phyloP scores from a whole-genome alignment of 1,140 invertebrate genomes.

The Tribolium castaneum region DNA sequence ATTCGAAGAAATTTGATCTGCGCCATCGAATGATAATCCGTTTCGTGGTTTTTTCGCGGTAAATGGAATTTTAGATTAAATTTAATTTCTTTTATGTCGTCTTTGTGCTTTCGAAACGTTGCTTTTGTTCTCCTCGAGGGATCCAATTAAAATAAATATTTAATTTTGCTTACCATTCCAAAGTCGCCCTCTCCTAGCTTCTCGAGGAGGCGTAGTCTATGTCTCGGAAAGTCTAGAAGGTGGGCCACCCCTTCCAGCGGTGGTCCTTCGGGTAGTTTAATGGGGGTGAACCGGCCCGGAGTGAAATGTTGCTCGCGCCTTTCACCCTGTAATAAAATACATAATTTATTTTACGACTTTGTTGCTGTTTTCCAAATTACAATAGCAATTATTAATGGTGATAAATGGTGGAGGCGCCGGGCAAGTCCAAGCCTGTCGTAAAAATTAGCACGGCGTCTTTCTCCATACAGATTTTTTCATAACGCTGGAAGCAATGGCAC shows the following conservation, averaged over 20 bases:
- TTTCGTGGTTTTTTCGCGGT: constrained; percentile 3
- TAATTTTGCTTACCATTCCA: constrained; percentile 77
- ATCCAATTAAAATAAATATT: constrained; percentile 44
- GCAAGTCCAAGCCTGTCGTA: background rate
- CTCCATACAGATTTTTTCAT: no score
- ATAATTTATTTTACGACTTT: constrained; percentile 42
- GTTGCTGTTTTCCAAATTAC: constrained; percentile 33
- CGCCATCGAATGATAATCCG: constrained; percentile 4
- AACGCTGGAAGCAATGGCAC: no score
- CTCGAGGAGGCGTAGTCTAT: constrained; percentile 84
- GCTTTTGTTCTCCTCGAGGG: constrained; percentile 24
- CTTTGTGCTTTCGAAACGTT: constrained; percentile 16
- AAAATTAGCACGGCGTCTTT: background rate
- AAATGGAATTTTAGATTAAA: constrained; percentile 35
- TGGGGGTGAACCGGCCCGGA: constrained; percentile 74
- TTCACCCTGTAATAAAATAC: constrained; percentile 67
- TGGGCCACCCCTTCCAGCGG: constrained; percentile 70
- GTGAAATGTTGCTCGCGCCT: constrained; percentile 71
- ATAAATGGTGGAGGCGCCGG: constrained; percentile 25
- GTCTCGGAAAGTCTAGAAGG: constrained; percentile 81
- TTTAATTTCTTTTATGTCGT: constrained; percentile 33
- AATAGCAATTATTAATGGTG: constrained; percentile 21
- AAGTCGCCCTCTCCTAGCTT: constrained; percentile 90
- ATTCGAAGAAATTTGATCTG: constrained; percentile 3
- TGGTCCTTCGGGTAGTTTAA: constrained; percentile 75